A percentile compares a stretch with the other conserved stretches of the same genome.
Evolutionary conservation across 2,113 vertebrate species (phyloP).

Genomic region (Phaethornis superciliosus): DNA sequence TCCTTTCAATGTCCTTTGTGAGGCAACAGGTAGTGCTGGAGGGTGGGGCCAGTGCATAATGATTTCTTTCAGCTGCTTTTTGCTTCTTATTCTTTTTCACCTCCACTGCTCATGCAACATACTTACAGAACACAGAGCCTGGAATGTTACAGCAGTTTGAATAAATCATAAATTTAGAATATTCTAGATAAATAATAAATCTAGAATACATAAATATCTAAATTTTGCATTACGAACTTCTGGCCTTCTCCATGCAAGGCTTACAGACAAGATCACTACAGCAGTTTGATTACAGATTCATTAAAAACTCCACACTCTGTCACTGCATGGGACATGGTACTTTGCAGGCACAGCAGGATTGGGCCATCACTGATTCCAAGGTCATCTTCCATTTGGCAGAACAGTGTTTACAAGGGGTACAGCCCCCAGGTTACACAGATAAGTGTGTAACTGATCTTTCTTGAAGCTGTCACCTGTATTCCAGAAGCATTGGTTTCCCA

Average conservation of each 20-base stretch:
- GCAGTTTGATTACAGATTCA: neutral
- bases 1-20: neutral
- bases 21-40: neutral
- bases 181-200: too few species aligned
- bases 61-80: neutral
- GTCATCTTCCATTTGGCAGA: neutral
- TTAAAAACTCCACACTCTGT: neutral
- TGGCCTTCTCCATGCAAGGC: neutral
- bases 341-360: neutral
- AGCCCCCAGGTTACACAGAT: neutral
- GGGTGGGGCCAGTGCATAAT: neutral
- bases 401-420: neutral
- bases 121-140: neutral
- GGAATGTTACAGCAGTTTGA: neutral
- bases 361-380: neutral
- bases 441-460: too few species aligned
- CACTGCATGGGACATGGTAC: too few species aligned
- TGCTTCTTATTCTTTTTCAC: neutral
- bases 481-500: neutral
- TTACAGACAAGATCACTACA: neutral
- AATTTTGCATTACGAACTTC: neutral
- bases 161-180: neutral
- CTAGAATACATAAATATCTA: neutral
- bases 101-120: neutral
- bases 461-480: neutral